Evolutionary conservation across 2,888 invertebrate species (phyloP).

Genomic region (Dasysyrphus tricinctus): DNA sequence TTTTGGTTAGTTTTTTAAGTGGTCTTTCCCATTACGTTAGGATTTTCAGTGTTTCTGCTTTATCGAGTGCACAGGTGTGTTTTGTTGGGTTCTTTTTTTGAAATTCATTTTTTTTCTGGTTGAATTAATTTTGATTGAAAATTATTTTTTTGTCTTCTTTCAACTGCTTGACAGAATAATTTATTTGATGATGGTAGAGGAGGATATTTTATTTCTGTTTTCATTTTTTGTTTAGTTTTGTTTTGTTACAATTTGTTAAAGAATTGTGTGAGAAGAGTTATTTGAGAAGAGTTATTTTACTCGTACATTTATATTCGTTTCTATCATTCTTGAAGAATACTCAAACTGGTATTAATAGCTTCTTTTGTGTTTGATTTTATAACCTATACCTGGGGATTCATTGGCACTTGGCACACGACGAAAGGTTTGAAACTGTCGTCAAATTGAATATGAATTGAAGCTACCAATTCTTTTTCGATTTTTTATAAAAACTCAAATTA

Average conservation of each 20-base stretch:
- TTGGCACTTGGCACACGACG: not conserved
- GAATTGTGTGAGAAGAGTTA: conserved; percentile 50
- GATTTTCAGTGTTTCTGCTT: conserved; percentile 49
- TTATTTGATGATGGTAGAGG: conserved; percentile 42
- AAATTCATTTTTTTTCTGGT: conserved; percentile 32
- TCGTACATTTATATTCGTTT: conserved; percentile 18
- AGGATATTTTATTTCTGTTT: conserved; percentile 16
- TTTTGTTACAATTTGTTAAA: conserved; percentile 35
- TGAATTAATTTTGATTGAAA: conserved; percentile 38
- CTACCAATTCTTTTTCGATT: too few relatives aligned
- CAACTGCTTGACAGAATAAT: conserved; percentile 53
- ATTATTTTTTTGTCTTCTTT: conserved; percentile 19
- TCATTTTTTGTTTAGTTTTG: conserved; percentile 21
- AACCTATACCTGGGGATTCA: not conserved
- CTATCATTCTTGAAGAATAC: conserved; percentile 22
- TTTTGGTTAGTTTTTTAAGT: conserved; percentile 48
- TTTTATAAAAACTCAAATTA: too few relatives aligned
- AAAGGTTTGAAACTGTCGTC: not conserved
- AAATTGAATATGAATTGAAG: too few relatives aligned
- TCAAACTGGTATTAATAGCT: not conserved
- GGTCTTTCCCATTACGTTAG: conserved; percentile 66
- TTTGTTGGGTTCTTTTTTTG: conserved; percentile 22
- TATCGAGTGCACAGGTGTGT: conserved; percentile 63
- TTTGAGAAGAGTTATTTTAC: conserved; percentile 51
- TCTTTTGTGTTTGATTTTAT: not conserved